Base-by-base conservation (phyloP, 2,888 invertebrate genomes). In the Chalcis sispes region DNA sequence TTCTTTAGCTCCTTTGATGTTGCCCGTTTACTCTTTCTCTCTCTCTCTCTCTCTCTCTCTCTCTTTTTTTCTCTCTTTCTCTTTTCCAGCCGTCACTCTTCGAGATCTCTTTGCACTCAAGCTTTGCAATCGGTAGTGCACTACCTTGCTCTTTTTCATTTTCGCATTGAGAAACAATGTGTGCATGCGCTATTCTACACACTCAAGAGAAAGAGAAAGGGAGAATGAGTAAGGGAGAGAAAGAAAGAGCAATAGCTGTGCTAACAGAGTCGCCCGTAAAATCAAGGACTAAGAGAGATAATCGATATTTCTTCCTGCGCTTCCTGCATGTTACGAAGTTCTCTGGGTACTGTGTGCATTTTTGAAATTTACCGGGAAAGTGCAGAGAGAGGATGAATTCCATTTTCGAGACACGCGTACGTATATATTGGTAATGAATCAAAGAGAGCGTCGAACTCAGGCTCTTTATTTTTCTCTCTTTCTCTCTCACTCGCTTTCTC, bases 281-380 rank as follows among this genome's bases (percentile, higher is more conserved):
- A 46, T 56, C 29, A 29, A 42, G 29, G 18, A 46, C 7, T 15
- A 58, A 23, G 46, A n/a, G 15, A 58, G 67, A 25, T 42, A 56
- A 56, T 67, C 66, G 54, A 29, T 25, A 54, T 66, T 54, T 54
- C 66, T 66, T 29, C 66, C 2, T 1, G 40, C n/a, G n/a, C n/a
- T n/a, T n/a, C n/a, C n/a, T n/a, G n/a, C n/a, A n/a, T n/a, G n/a
- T n/a, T n/a, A n/a, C n/a, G n/a, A n/a, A n/a, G n/a, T n/a, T n/a
- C n/a, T n/a, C n/a, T n/a, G n/a, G n/a, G n/a, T n/a, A n/a, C 23
- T 15, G 29, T 2, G 56, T 46, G 27, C 42, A 42, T 56, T 54
- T 54, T 67, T 29, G 40, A 67, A 54, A 56, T 67, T 40, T 54
- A 29, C 56, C 25, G 29, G 10, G 46, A 27, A 18, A 48, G 5